phyloP scores from a whole-genome alignment of 2,113 vertebrate species.

The Sarotherodon lohbergeri region DNA sequence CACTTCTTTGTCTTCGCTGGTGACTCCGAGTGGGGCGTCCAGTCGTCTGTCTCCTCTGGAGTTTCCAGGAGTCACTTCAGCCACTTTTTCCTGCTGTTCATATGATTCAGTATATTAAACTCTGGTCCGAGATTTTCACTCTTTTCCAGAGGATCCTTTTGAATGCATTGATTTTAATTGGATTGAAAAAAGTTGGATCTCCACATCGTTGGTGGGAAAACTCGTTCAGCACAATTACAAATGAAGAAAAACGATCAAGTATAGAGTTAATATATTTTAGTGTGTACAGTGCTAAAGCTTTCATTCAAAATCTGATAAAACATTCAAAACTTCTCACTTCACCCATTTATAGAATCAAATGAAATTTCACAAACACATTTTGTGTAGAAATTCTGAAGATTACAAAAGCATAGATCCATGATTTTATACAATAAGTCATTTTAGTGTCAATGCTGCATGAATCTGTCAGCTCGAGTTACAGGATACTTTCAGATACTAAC shows the following conservation, averaged over 20 bases:
- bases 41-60: neutral
- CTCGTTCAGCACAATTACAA: neutral
- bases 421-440: accelerated
- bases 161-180: neutral
- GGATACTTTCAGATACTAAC: neutral
- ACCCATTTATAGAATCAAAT: accelerated
- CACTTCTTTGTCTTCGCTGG: neutral
- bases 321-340: neutral
- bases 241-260: accelerated
- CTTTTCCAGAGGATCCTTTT: neutral
- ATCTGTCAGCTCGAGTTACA: neutral
- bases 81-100: neutral
- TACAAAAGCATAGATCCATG: neutral
- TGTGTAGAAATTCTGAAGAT: neutral
- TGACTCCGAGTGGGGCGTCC: neutral
- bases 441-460: neutral
- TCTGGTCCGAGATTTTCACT: neutral
- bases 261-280: neutral
- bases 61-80: neutral
- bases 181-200: neutral
- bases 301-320: neutral
- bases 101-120: neutral
- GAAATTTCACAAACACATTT: neutral
- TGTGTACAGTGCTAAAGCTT: neutral
- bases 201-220: neutral